Percentiles rank a stretch among this genome's conserved stretches.
Evolutionary conservation across 2,113 vertebrate species (phyloP).

Genomic region (Muntiacus muntjak): DNA sequence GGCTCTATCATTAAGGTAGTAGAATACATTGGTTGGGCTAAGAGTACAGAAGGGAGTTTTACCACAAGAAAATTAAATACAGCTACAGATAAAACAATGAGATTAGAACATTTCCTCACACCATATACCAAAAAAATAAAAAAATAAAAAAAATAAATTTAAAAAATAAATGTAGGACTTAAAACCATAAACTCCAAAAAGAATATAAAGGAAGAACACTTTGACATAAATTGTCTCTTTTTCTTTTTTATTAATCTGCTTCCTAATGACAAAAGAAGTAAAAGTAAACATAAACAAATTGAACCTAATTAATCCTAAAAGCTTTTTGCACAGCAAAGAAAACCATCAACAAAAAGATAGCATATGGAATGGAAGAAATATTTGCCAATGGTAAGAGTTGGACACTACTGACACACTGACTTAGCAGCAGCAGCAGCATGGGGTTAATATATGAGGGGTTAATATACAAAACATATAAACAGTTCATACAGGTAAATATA

Average conservation of each 20-base stretch:
- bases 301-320: not conserved
- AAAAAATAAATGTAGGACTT: not conserved
- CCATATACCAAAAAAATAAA: not conserved
- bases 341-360: not conserved
- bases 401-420: not conserved
- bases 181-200: not conserved
- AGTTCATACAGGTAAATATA: not conserved
- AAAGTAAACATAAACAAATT: not conserved
- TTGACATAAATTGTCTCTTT: not conserved
- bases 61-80: not conserved
- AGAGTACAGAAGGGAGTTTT: not conserved
- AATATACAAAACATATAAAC: not conserved
- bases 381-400: not conserved
- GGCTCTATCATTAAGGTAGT: not conserved
- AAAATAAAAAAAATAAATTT: not conserved
- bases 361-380: not conserved
- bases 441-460: not conserved
- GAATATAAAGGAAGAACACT: not conserved
- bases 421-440: not conserved
- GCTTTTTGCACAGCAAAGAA: not conserved
- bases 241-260: not conserved
- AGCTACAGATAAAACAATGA: not conserved
- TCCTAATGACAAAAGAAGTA: not conserved
- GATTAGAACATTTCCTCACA: not conserved
- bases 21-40: not conserved